Base-by-base conservation (phyloP, 2,888 invertebrate genomes). In the Drosophila setosimentum region DNA sequence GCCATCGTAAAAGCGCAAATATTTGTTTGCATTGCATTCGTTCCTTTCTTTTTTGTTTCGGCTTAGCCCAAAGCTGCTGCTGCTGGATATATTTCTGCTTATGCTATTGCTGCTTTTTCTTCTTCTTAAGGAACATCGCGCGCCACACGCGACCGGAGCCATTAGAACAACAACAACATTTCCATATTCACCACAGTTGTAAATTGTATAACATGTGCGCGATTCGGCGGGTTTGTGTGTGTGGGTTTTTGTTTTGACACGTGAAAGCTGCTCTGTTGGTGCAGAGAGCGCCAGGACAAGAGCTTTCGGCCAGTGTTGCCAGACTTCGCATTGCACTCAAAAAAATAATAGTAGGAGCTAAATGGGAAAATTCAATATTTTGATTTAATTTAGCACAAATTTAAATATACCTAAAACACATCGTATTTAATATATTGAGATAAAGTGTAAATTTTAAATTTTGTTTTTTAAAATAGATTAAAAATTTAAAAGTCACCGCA, bases 11-110 rank as follows among this genome's bases (percentile, higher is more conserved):
- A 84, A 87, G 83, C 77, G 78, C 73, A 87, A 82, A 82, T 87
- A 82, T 89, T 89, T 87, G 89, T 89, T 87, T 89, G 89, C 79
- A 81, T 87, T 87, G 81, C 81, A 81, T 81, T 73, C 37, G 70
- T 75, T 61, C 37, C 65, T 64, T 59, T 51, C 50, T 18, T 45
- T 51, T 68, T 68, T 72, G 76, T 60, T 75, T 68, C 60, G 76
- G 51, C 48, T 60, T 29, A 45, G 61, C 51, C 64, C 29, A 77
- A 48, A 49, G 62, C 54, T 55, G 18, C 8, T 27, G 35, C 27
- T 48, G 21, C 37, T 51, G n/a, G n/a, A n/a, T n/a, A n/a, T n/a
- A n/a, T n/a, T 49, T 13, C 21, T 2, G 16, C 33, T 59, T 16
- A n/a, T 27, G 13, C 21, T 54, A 35, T 27, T 29, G n/a, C 18